Evolutionary conservation across 2,888 invertebrate species (phyloP), one percentile per base, ranked within the genome.

Genomic region (Anorthoa munda): DNA sequence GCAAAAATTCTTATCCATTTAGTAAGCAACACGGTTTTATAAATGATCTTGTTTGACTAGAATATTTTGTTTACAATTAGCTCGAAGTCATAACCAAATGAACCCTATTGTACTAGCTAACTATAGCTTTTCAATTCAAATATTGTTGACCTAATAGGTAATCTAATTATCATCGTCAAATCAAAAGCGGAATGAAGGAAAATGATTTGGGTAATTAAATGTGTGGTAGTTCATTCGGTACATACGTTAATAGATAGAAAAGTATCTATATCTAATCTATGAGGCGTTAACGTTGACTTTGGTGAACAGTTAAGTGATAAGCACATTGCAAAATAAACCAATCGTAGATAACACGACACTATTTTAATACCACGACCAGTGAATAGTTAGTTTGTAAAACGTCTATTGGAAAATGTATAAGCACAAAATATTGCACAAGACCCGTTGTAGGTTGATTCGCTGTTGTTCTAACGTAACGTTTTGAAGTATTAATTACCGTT

Each of bases 301-400:
- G 80, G 77, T 72, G 70, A 86, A 88, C 87, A 88, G 90, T 89
- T 90, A 89, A 86, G 79, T 86, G 91, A 91, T 87, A 86, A 85
- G 75, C 75, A 59, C 55, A 72, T 72, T 77, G 81, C 73, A 79
- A 84, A 87, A 79, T 84, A 78, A 84, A 84, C 85, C 66, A 76
- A 68, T 83, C 63, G 56, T 50, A 76, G 85, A 87, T 85, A 84
- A 74, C 59, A 58, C 46, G 60, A 55, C 67, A 66, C n/a, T 77
- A 59, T 70, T 68, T 31, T 56, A 59, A 67, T 39, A 39, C 23
- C 12, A 53, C 63, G 50, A 66, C 46, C 13, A n/a, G 17, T 51
- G 64, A 76, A 66, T 55, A 64, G 59, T 72, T n/a, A 48, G 66
- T 81, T 79, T 75, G 50, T 17, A 46, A 70, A 71, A 55, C 39